Evolutionary conservation across 2,888 invertebrate genomes (phyloP), one percentile per base, ranked within the genome.

Genomic region (Ceratothoa steindachneri): DNA sequence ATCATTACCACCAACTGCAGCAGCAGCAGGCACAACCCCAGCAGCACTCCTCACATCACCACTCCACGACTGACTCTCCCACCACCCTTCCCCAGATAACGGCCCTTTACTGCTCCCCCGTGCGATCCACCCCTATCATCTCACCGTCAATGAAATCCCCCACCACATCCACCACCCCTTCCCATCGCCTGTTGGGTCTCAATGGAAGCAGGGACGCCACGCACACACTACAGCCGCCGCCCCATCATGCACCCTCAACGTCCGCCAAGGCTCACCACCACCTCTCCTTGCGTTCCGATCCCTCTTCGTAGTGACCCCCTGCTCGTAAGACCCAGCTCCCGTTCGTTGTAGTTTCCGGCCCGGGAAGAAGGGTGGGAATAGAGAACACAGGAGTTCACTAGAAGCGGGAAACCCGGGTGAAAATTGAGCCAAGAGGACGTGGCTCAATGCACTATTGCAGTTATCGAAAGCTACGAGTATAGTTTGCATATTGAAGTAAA

Each of bases 91-190:
- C n/a, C n/a, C 19, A 60, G 24, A 60, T 9, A 22, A n/a, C 68
- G 22, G 41, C 68, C 27, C 69, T 19, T 60, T 60, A 22, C 60
- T 24, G 19, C 60, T 15, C 60, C n/a, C 60, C 12, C 12, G 12
- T 22, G 7, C 65, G 51, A 24, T 41, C 51, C 67, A 68, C 67
- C 60, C 67, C 53, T 31, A 41, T 41, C 71, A 68, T 31, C 27
- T 55, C 71, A 7, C 55, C 30, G 12, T 29, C 69, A 60, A 60
- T 64, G 60, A 70, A 29, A 52, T 51, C 69, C 29, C 29, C 28
- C 15, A 41, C 41, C 41, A 9, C 41, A 41, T 12, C 15, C 41
- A 41, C 5, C 69, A 51, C 52, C 41, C 51, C 19, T 22, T 41
- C n/a, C 15, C 41, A 41, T 41, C 41, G 41, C 15, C 41, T 9